phyloP scores from a whole-genome alignment of 1,140 invertebrate genomes.

The Delia radicum region DNA sequence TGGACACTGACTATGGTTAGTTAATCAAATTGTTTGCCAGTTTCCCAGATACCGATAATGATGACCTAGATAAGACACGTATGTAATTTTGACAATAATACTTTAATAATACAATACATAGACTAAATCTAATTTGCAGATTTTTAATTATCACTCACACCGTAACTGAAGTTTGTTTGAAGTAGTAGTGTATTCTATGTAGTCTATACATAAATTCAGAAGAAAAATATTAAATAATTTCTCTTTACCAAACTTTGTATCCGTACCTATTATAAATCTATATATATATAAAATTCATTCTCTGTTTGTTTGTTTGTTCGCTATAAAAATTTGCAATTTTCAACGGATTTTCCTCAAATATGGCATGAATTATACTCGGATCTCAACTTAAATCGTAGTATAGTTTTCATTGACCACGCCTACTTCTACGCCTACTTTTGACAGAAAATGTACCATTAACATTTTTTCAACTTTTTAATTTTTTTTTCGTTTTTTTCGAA shows the following conservation, averaged over 20 bases:
- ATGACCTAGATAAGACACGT: slow-evolving; percentile 1
- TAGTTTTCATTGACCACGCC: too few relatives aligned
- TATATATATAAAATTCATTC: too few relatives aligned
- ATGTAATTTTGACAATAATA: neutral
- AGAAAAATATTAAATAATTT: neutral
- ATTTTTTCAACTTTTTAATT: too few relatives aligned
- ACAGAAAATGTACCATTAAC: too few relatives aligned
- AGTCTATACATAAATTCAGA: neutral
- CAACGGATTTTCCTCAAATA: too few relatives aligned
- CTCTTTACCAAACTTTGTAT: neutral
- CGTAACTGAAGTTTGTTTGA: neutral
- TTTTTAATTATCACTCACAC: neutral
- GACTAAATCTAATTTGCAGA: neutral
- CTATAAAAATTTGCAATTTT: too few relatives aligned
- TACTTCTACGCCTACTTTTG: too few relatives aligned
- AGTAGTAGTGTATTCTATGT: neutral
- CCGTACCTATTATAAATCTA: neutral
- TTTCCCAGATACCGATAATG: neutral
- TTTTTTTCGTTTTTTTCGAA: too few relatives aligned
- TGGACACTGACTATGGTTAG: neutral
- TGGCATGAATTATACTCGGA: too few relatives aligned
- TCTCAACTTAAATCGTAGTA: too few relatives aligned
- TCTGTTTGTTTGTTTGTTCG: too few relatives aligned
- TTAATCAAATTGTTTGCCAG: slow-evolving; percentile 1
- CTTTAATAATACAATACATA: neutral